phyloP scores from a whole-genome alignment of 2,888 invertebrate species.

The Dinocampus coccinellae region DNA sequence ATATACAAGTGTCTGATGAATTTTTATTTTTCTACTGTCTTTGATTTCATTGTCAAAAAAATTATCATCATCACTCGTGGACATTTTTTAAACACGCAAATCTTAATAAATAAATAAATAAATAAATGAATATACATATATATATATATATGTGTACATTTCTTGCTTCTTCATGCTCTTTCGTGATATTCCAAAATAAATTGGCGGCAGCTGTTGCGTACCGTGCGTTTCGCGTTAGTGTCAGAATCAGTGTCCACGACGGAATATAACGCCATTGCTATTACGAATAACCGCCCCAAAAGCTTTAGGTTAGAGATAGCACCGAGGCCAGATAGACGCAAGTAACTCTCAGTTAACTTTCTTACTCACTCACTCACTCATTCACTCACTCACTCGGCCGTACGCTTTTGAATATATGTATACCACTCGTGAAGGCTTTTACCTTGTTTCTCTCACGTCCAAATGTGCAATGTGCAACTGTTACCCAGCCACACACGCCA shows the following conservation, averaged over 20 bases:
- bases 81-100: conserved; percentile 13
- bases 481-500: conserved; percentile 16
- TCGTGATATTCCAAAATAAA: conserved; percentile 62
- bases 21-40: not conserved
- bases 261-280: conserved; percentile 47
- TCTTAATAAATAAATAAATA: not conserved
- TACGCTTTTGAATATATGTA: not conserved
- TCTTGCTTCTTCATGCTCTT: conserved; percentile 16
- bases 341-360: not conserved
- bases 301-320: conserved; percentile 17
- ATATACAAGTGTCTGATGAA: not conserved
- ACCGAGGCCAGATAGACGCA: not conserved
- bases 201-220: conserved; percentile 65
- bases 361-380: conserved; percentile 7
- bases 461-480: conserved; percentile 18
- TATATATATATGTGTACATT: not conserved
- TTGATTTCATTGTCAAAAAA: conserved; percentile 6
- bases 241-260: conserved; percentile 54
- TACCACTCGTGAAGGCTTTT: conserved; percentile 11
- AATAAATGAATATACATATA: not conserved
- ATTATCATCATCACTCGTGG: conserved; percentile 10
- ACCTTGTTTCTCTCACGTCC: conserved; percentile 32
- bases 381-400: not conserved
- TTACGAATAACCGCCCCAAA: conserved; percentile 32
- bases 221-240: conserved; percentile 54